Percentiles rank a stretch among this genome's conserved stretches.
phyloP scores from a whole-genome alignment of 2,888 invertebrate species.

The Drosophila prostipennis region DNA sequence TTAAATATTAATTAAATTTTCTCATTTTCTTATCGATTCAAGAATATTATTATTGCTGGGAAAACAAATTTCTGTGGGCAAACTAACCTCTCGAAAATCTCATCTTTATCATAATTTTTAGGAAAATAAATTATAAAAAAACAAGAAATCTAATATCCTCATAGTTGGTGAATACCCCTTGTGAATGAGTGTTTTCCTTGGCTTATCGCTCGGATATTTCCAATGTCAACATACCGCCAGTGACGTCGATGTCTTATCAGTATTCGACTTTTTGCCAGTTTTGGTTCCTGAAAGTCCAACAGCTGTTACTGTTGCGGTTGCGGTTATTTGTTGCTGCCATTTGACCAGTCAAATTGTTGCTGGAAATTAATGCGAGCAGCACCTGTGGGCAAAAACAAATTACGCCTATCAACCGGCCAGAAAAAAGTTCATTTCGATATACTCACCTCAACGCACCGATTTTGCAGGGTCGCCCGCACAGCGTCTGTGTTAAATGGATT shows the following conservation, averaged over 20 bases:
- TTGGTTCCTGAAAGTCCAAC: slow-evolving; percentile 50
- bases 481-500: slow-evolving; percentile 28
- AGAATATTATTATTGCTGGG: too few species aligned
- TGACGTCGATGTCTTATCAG: slow-evolving; percentile 32
- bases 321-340: slow-evolving; percentile 30
- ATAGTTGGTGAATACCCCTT: neutral
- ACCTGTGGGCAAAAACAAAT: slow-evolving; percentile 21
- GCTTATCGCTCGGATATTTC: slow-evolving; percentile 1
- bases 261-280: slow-evolving; percentile 18
- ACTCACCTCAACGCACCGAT: slow-evolving; percentile 1
- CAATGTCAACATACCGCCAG: slow-evolving; percentile 5
- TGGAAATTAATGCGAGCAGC: slow-evolving; percentile 25
- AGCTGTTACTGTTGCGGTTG: slow-evolving; percentile 62
- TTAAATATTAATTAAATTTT: too few species aligned
- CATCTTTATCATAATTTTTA: too few species aligned
- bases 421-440: slow-evolving; percentile 14
- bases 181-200: neutral
- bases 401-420: neutral
- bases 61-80: too few species aligned
- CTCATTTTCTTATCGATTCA: too few species aligned
- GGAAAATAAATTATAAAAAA: too few species aligned
- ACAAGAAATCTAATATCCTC: too few species aligned
- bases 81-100: too few species aligned
- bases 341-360: neutral
- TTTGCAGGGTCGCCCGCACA: neutral